Base-by-base conservation (phyloP, 2,113 vertebrate genomes). In the Ochotona curzoniae region DNA sequence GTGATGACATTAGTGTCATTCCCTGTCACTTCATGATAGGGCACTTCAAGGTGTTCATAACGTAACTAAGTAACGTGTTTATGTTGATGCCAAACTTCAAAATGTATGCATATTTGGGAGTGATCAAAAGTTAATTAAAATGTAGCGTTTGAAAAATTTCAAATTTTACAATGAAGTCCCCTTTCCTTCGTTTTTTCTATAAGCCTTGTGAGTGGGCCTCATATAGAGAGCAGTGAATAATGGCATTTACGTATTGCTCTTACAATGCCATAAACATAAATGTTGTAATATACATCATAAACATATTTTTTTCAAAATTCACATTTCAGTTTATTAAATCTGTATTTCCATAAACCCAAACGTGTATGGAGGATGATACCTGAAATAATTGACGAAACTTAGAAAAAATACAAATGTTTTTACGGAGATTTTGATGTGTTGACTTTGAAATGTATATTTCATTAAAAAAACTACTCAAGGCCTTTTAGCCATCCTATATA, bases 321-420 rank as follows among this genome's bases (percentile, higher is more conserved):
- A 32, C 15, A 7, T 74, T 49, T 51, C 28, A 35, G 3, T 74
- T 87, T 83, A 0, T 44, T 80, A 92, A 84, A 76, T 87, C 15
- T 94, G 0, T 51, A 47, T 38, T 81, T 81, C 35, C 18, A 1
- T 0, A 28, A 1, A 8, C 1, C 26, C 9, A 71, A 0, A 66
- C 5, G 35, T 70, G 18, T 25, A 8, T 10, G 2, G 79, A 66
- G 0, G 7, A 1, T 25, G 8, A 28, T 0, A 12, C n/a, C 5
- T 61, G 23, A 76, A 82, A 28, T 8, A 93, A 69, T n/a, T 44
- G 49, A 3, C 3, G 91, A 64, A 67, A 78, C 10, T 51, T 44
- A 44, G 49, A 76, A 51, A 69, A 71, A 79, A 35, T 64, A 28
- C 2, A 71, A 60, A 67, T 12, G 4, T 73, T 49, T 66, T 25